phyloP scores from a whole-genome alignment of 2,113 vertebrate genomes.

The Poeciliopsis occidentalis region DNA sequence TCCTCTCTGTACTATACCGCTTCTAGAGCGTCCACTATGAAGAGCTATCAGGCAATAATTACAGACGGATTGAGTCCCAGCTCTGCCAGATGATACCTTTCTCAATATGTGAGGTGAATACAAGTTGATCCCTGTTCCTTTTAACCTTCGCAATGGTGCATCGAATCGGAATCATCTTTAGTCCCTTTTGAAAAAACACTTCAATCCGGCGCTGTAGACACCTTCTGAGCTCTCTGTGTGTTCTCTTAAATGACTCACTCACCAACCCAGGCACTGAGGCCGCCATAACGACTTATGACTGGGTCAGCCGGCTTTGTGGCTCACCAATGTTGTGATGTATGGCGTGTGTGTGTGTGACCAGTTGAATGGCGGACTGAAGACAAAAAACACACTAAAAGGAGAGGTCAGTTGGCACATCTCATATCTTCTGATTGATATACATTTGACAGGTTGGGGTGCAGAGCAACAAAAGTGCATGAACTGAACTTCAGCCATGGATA shows the following conservation, averaged over 20 bases:
- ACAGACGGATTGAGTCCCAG: conserved; percentile 4
- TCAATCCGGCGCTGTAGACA: not conserved
- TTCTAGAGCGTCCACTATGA: not conserved
- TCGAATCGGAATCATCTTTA: not conserved
- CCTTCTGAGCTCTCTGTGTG: too few relatives aligned
- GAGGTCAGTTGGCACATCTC: too few relatives aligned
- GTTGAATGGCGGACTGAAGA: too few relatives aligned
- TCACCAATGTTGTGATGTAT: too few relatives aligned
- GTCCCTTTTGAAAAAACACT: not conserved
- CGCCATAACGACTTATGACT: not conserved
- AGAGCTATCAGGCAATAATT: conserved; percentile 4
- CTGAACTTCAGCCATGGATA: too few relatives aligned
- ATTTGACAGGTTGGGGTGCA: too few relatives aligned
- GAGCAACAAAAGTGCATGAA: too few relatives aligned
- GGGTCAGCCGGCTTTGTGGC: too few relatives aligned
- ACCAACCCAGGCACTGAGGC: not conserved
- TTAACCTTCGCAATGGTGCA: not conserved
- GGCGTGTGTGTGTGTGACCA: too few relatives aligned
- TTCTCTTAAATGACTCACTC: too few relatives aligned
- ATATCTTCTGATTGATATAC: too few relatives aligned
- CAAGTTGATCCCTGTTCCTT: not conserved
- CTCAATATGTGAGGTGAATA: not conserved
- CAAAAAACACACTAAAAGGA: too few relatives aligned
- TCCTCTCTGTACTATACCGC: not conserved
- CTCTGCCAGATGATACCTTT: conserved; percentile 20